Percentiles rank a stretch among this genome's conserved stretches.
Evolutionary conservation across 35 echinoderm and acorn worm genomes (phyloP).

Genomic region (Nesometra sesokonis): DNA sequence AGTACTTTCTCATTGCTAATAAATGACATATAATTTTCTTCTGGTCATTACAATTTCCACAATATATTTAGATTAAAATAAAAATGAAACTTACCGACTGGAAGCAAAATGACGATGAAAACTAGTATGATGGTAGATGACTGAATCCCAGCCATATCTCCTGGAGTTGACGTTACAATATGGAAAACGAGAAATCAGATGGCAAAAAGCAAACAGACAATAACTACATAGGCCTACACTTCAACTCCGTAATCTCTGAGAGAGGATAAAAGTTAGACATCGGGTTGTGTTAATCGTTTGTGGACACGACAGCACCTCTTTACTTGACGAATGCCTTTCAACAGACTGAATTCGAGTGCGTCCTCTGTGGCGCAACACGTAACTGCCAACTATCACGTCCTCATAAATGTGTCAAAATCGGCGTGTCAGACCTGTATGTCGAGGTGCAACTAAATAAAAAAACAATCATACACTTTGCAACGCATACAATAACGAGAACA

Average conservation of each 20-base stretch:
- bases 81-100: not conserved
- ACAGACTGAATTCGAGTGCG: not conserved
- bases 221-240: not conserved
- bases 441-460: not conserved
- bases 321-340: not conserved
- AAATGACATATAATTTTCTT: too few species aligned
- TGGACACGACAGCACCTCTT: not conserved
- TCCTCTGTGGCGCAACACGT: not conserved
- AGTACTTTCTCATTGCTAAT: too few species aligned
- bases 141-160: not conserved
- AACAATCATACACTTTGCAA: not conserved
- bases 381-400: not conserved
- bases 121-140: not conserved
- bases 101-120: not conserved
- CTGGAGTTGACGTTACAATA: not conserved
- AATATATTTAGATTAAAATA: not conserved
- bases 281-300: not conserved
- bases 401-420: not conserved
- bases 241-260: not conserved
- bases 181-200: not conserved
- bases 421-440: not conserved
- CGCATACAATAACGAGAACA: not conserved
- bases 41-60: too few species aligned
- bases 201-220: not conserved
- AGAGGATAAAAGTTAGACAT: not conserved